Percentiles rank a stretch among this genome's conserved stretches.
These are phyloP conservation scores for Aphelenchoides fujianensis DNA, from an alignment of 1,140 invertebrate genomes.

Conservation along the genomic window DNA sequence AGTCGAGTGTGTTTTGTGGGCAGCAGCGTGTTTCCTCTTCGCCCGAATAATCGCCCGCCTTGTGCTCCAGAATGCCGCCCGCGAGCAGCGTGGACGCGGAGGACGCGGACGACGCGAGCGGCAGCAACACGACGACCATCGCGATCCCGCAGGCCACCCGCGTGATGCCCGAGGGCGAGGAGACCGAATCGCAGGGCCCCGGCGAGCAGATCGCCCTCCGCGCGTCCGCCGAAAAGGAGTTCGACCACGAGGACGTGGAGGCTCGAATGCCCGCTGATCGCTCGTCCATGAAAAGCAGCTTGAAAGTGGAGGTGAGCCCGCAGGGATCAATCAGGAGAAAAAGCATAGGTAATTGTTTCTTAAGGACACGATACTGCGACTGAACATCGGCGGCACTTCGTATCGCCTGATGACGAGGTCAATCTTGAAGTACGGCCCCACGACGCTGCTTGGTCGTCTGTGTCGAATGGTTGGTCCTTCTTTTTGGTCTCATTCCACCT, in stretches of 20 bases:
- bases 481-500: too few relatives aligned
- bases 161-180: conserved; percentile 3
- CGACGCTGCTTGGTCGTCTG: conserved; percentile 50
- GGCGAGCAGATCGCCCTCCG: not conserved
- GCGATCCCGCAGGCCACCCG: not conserved
- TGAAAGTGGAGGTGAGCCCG: conserved; percentile 56
- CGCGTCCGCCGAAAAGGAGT: not conserved
- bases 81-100: conserved; percentile 10
- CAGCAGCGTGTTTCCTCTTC: too few relatives aligned
- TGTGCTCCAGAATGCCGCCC: conserved; percentile 18
- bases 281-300: conserved; percentile 43
- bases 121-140: not conserved
- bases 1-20: too few relatives aligned
- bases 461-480: too few relatives aligned
- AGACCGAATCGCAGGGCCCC: conserved; percentile 14
- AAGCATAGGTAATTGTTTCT: too few relatives aligned
- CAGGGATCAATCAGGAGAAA: too few relatives aligned
- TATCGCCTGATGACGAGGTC: conserved; percentile 57
- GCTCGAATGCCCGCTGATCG: conserved; percentile 43
- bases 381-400: conserved; percentile 58
- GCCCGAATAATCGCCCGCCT: too few relatives aligned
- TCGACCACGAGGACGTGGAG: conserved; percentile 44
- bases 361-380: conserved; percentile 56
- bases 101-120: conserved; percentile 5
- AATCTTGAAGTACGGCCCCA: conserved; percentile 60